Base-by-base conservation (phyloP, 2,888 invertebrate species). In the Lepetodrilus schrolli region DNA sequence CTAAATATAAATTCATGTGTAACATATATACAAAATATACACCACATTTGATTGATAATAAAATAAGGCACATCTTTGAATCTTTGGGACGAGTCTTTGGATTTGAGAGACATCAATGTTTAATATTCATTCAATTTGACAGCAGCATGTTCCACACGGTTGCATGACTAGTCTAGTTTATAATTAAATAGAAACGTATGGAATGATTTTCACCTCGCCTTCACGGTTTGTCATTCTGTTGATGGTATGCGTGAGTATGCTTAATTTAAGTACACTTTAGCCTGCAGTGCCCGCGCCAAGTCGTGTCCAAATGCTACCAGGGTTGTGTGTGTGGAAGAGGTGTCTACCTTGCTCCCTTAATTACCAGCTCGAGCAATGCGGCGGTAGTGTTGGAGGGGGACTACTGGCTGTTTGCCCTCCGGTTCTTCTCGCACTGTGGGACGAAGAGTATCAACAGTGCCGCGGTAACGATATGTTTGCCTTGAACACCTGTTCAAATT, bases 401-500 rank as follows among this genome's bases (percentile, higher is more conserved):
- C 17, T 30, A 23, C 58, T 58, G 13, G 58, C 58, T 58, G 30
- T 58, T 58, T 58, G 58, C 58, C 58, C 58, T 34, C 30, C 17
- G 34, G 58, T 30, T 30, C 34, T 26, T 58, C 58, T 58, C 58
- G 17, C 58, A 17, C 30, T 58, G 58, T 58, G 30, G 34, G 10
- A 7, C 10, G 8, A 17, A 17, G 58, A 58, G 30, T 58, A 58
- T 58, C 58, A 58, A 58, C 58, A 58, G 30, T 26, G 26, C 58
- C 26, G 30, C 58, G 30, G 58, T 71, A 58, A 71, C 71, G 58
- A 71, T 71, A 50, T 72, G 72, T 72, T 72, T 58, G 65, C 43
- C 38, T 34, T 20, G 65, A 43, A 51, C 72, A 72, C 72, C 72
- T 72, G 72, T 72, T 65, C 72, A 72, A 72, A 72, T 65, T 65